Conservation (phyloP, 2,113 vertebrate genomes). For the Hippocampus barbouri region DNA sequence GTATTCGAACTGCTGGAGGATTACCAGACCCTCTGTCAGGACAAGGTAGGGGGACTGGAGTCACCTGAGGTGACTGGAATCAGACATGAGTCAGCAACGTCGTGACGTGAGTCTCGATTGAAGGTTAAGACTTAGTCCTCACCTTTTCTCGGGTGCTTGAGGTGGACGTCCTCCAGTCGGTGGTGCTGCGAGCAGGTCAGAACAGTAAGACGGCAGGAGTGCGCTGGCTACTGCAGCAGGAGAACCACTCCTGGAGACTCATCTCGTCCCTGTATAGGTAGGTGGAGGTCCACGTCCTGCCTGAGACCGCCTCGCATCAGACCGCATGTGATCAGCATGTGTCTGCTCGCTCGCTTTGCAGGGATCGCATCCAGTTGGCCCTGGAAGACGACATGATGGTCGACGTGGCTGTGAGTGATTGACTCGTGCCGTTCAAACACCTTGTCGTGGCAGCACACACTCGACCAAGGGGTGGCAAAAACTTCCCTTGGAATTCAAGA, state of each 20-base stretch:
- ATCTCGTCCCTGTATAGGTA: constrained; percentile 87
- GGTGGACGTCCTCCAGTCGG: constrained; percentile 85
- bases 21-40: constrained; percentile 84
- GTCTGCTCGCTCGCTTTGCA: constrained; percentile 42
- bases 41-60: constrained; percentile 63
- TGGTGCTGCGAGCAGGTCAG: constrained; percentile 86
- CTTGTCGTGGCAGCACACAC: no score
- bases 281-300: constrained; percentile 24
- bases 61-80: not conserved
- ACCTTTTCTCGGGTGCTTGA: constrained; percentile 29
- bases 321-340: not conserved
- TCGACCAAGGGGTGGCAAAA: no score
- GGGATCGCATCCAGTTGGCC: constrained; percentile 84
- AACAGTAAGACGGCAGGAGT: constrained; percentile 93
- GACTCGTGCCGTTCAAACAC: not conserved
- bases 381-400: constrained; percentile 86
- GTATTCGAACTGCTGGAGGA: constrained; percentile 91
- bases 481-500: no score
- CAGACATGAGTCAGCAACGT: no score
- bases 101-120: not conserved
- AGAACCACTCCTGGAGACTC: constrained; percentile 92
- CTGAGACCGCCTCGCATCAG: not conserved
- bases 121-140: not conserved
- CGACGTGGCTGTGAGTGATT: constrained; percentile 80
- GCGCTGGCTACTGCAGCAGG: constrained; percentile 93